Conservation (phyloP, 1,140 invertebrate species). For the Aphis gossypii region DNA sequence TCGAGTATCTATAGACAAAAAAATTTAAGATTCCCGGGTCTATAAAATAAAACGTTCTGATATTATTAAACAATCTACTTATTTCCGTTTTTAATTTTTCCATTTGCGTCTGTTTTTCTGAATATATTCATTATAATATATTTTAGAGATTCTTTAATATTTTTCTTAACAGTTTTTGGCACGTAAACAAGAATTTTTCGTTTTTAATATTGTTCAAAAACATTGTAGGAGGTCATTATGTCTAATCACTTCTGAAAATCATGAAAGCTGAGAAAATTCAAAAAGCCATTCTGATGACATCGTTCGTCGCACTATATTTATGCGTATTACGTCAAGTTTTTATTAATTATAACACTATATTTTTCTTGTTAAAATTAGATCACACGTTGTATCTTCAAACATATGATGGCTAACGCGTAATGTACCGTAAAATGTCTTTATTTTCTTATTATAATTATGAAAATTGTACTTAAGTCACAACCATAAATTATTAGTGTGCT, state of each 20-base stretch:
- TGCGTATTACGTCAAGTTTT: neutral
- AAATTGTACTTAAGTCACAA: neutral
- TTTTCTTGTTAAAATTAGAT: neutral
- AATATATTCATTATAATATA: neutral
- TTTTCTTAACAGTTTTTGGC: neutral
- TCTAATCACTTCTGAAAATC: constrained; percentile 20
- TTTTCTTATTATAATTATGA: neutral
- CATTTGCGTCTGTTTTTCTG: neutral
- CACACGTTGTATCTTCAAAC: neutral
- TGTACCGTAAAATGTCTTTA: neutral
- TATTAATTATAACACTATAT: neutral
- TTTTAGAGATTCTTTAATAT: neutral
- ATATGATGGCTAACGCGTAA: neutral
- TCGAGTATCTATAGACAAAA: too few species aligned
- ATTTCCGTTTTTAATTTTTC: neutral
- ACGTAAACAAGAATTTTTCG: neutral
- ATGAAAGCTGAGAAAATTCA: neutral
- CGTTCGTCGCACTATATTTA: neutral
- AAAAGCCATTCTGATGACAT: neutral
- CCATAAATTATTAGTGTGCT: too few species aligned
- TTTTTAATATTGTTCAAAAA: neutral
- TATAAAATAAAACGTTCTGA: neutral
- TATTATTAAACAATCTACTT: neutral
- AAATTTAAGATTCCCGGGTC: too few species aligned
- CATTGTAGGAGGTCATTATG: neutral